Percentiles rank a stretch among this genome's conserved stretches.
Conservation (phyloP, 2,888 invertebrate species). For the Drosophila subsilvestris region DNA sequence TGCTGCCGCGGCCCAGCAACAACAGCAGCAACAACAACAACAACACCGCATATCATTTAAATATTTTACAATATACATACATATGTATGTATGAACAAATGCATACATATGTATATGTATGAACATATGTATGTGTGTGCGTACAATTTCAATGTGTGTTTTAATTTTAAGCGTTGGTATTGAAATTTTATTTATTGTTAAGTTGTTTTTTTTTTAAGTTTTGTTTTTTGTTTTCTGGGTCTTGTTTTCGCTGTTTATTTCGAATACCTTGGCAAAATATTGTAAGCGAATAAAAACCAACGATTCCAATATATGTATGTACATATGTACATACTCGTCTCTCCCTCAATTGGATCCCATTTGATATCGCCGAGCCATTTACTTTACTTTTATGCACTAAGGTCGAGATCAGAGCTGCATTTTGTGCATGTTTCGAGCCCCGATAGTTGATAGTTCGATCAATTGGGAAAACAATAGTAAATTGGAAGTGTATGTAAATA, state of each 20-base stretch:
- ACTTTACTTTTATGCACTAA: neutral
- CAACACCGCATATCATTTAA: constrained; percentile 65
- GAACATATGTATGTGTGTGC: constrained; percentile 37
- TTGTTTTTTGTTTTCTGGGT: constrained; percentile 18
- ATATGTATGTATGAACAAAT: constrained; percentile 12
- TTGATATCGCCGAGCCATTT: neutral
- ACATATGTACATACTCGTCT: neutral
- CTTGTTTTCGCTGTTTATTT: constrained; percentile 16
- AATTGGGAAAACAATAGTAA: constrained; percentile 3
- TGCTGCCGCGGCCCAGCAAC: constrained; percentile 14
- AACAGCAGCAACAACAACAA: constrained; percentile 32
- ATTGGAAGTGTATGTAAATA: neutral
- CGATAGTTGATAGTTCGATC: neutral
- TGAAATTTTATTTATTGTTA: constrained; percentile 54
- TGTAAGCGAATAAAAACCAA: constrained; percentile 17
- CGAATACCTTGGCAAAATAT: constrained; percentile 11
- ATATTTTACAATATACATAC: constrained; percentile 63
- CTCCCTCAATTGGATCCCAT: neutral
- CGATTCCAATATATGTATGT: constrained; percentile 3
- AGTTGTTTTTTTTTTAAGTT: constrained; percentile 40
- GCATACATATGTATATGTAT: constrained; percentile 15
- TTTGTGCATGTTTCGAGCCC: constrained; percentile 1
- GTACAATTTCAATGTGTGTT: constrained; percentile 43
- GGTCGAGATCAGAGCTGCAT: constrained; percentile 23
- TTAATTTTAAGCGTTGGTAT: constrained; percentile 53